Conservation (phyloP, 2,113 vertebrate genomes). For the Engraulis encrasicolus region DNA sequence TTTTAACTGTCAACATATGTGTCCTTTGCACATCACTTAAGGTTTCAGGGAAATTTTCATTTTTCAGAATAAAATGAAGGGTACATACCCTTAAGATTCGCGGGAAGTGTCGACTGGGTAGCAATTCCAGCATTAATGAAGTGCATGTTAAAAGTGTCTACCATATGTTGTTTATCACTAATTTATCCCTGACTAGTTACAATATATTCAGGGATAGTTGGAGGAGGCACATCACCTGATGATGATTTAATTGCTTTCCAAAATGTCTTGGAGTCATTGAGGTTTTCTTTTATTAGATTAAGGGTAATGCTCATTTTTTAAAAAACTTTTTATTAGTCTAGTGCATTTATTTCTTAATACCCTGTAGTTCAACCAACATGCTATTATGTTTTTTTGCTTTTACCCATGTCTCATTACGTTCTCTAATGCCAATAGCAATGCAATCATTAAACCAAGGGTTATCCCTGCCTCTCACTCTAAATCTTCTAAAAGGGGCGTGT, state of each 20-base stretch:
- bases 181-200: background rate
- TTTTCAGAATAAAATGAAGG: too few relatives aligned
- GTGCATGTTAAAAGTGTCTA: slow-evolving; percentile 21
- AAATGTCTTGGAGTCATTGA: background rate
- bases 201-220: background rate
- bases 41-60: too few relatives aligned
- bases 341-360: background rate
- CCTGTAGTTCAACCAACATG: background rate
- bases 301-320: slow-evolving; percentile 27
- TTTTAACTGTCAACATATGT: too few relatives aligned
- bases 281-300: background rate
- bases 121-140: slow-evolving; percentile 20
- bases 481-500: slow-evolving; percentile 26
- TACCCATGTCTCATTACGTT: background rate
- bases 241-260: background rate
- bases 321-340: background rate
- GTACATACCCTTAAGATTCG: too few relatives aligned
- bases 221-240: background rate
- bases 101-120: slow-evolving; percentile 16
- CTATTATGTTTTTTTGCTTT: background rate
- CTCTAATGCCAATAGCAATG: background rate
- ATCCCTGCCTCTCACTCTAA: background rate
- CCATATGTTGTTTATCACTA: slow-evolving; percentile 18
- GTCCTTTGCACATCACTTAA: too few relatives aligned
- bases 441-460: background rate